Conservation (phyloP, 2,797 vertebrate genomes). For the Amphiprion clarkii region DNA sequence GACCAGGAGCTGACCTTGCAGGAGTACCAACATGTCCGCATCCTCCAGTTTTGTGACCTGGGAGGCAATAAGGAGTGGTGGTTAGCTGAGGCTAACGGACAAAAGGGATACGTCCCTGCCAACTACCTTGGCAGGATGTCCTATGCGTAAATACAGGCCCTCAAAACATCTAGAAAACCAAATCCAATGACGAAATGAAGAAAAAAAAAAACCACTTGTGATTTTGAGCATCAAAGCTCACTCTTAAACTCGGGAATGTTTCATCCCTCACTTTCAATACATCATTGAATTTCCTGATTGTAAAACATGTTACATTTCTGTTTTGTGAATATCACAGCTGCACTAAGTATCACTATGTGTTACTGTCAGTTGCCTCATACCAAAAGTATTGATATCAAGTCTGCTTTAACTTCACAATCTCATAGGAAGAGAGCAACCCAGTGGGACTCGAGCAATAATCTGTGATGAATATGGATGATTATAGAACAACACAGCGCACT, state of each 20-base stretch:
- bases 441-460: conserved; percentile 29
- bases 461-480: conserved; percentile 35
- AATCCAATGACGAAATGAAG: background rate
- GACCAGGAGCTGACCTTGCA: conserved; percentile 95
- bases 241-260: background rate
- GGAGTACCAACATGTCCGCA: conserved; percentile 93
- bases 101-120: conserved; percentile 95
- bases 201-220: background rate
- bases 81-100: conserved; percentile 94
- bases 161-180: conserved; percentile 66
- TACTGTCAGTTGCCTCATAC: conserved; percentile 38
- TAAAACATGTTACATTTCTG: conserved; percentile 20
- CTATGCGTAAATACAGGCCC: conserved; percentile 86
- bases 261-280: conserved; percentile 5
- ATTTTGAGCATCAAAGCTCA: conserved; percentile 2
- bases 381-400: conserved; percentile 62
- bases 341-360: conserved; percentile 40
- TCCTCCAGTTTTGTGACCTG: conserved; percentile 92
- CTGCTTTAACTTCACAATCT: conserved; percentile 31
- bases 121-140: conserved; percentile 98
- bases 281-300: background rate
- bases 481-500: conserved; percentile 50
- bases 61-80: conserved; percentile 98
- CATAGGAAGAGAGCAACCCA: conserved; percentile 25
- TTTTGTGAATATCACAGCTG: conserved; percentile 53